Conservation (phyloP, 2,113 vertebrate genomes). For the Tor tambroides region DNA sequence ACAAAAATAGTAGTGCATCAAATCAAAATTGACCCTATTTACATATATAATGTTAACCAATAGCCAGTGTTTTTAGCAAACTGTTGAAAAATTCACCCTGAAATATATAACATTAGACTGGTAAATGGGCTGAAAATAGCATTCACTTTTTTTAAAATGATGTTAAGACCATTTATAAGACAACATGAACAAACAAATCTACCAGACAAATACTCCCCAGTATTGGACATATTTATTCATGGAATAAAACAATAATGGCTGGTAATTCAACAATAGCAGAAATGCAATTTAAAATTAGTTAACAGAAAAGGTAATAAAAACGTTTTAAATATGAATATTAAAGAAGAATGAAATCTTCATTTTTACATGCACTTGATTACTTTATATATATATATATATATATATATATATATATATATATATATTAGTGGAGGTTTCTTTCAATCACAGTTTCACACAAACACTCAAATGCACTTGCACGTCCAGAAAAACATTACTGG, state of each 20-base stretch:
- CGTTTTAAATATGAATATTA: background rate
- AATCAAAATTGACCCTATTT: background rate
- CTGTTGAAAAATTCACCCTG: background rate
- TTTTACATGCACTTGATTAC: conserved; percentile 12
- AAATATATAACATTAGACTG: background rate
- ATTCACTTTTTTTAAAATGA: background rate
- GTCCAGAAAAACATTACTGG: conserved; percentile 36
- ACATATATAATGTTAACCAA: too few species aligned
- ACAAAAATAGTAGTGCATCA: background rate
- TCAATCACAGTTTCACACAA: conserved; percentile 13
- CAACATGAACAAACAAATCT: too few species aligned
- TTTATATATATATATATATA: too few species aligned
- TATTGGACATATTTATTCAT: background rate
- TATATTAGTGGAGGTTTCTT: too few species aligned
- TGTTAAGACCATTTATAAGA: background rate
- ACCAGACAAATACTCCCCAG: too few species aligned
- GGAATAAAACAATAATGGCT: background rate
- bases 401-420: too few species aligned
- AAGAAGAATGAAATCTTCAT: background rate
- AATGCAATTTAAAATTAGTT: background rate
- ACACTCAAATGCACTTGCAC: conserved; percentile 8
- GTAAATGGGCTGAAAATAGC: background rate
- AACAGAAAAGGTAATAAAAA: background rate
- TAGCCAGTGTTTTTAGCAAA: background rate
- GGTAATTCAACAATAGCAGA: background rate